Conservation (phyloP, 2,113 vertebrate genomes). For the Herpetotheres cachinnans region DNA sequence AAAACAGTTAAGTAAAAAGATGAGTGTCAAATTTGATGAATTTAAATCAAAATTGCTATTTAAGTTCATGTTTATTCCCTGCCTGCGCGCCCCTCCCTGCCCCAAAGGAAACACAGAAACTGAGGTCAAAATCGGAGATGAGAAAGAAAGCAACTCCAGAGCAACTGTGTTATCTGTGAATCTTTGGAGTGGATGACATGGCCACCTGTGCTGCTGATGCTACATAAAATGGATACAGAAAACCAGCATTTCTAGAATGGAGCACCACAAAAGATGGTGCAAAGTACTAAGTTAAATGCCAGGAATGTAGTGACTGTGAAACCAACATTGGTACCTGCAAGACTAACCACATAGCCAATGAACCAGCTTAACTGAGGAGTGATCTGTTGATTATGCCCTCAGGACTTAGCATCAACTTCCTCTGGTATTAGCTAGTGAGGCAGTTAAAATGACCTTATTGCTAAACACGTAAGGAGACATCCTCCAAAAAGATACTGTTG, state of each 20-base stretch:
- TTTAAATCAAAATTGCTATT: background rate
- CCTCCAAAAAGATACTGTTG: background rate
- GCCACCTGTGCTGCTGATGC: background rate
- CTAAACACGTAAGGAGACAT: background rate
- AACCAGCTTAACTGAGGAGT: background rate
- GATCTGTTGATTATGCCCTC: background rate
- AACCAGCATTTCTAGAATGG: background rate
- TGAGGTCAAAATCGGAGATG: background rate
- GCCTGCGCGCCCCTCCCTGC: background rate
- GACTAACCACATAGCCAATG: rapidly evolving
- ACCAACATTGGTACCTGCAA: background rate
- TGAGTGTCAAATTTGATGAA: background rate
- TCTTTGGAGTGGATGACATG: background rate
- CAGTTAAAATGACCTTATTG: background rate
- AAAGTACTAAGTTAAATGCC: background rate
- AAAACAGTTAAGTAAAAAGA: background rate
- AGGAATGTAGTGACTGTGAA: background rate
- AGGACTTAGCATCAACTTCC: background rate
- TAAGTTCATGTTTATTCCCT: background rate
- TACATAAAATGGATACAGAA: background rate
- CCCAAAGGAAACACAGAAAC: background rate
- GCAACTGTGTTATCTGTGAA: background rate
- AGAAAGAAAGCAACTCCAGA: background rate
- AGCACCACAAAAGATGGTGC: background rate
- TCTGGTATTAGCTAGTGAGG: background rate